phyloP scores from a whole-genome alignment of 1,140 invertebrate species.

The Procambarus clarkii region DNA sequence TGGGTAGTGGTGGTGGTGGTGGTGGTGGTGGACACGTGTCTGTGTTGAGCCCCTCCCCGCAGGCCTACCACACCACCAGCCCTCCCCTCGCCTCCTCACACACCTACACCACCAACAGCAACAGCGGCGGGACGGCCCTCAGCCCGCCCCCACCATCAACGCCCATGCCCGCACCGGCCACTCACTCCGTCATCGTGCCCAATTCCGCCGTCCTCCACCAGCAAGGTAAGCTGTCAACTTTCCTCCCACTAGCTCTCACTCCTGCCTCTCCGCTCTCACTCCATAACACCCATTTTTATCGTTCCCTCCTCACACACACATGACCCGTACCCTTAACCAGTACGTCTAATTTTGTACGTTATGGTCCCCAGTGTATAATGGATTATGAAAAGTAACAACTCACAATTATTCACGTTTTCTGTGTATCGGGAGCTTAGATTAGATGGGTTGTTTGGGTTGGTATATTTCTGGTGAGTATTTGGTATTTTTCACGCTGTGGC shows the following conservation, averaged over 20 bases:
- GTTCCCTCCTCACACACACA: too few species aligned
- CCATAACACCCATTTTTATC: not conserved
- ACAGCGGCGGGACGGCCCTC: not conserved
- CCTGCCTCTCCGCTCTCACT: too few species aligned
- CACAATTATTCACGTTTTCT: too few species aligned
- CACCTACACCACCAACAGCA: not conserved
- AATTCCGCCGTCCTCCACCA: constrained; percentile 51
- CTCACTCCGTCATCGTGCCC: constrained; percentile 51
- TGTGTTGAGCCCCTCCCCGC: not conserved
- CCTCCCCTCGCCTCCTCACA: not conserved
- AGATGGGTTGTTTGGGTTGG: too few species aligned
- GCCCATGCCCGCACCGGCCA: not conserved
- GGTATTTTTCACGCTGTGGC: too few species aligned
- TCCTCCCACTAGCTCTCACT: not conserved
- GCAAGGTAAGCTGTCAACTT: constrained; percentile 21
- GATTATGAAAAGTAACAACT: too few species aligned
- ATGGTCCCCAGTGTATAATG: too few species aligned
- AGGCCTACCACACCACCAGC: not conserved
- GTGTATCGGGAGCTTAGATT: too few species aligned
- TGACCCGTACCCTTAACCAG: too few species aligned
- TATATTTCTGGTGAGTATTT: too few species aligned
- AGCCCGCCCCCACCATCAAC: not conserved
- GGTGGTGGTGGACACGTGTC: constrained; percentile 1
- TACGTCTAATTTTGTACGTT: too few species aligned
- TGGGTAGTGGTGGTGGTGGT: not conserved